phyloP scores from a whole-genome alignment of 1,140 invertebrate genomes.

The Megalopta genalis region DNA sequence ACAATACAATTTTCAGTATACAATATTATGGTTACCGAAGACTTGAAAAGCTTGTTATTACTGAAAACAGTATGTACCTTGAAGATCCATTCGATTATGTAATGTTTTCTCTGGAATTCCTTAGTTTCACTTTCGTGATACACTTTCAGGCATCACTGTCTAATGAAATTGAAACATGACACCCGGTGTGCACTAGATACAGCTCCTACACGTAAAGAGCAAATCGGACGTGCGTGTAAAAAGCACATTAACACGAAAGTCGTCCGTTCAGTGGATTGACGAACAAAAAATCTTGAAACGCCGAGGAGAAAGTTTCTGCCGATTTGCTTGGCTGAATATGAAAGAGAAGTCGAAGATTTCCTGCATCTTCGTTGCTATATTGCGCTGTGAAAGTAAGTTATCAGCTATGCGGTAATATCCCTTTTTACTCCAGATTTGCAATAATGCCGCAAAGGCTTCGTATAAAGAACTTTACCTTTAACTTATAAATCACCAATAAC shows the following conservation, averaged over 20 bases:
- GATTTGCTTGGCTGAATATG: constrained; percentile 13
- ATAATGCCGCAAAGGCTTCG: too few species aligned
- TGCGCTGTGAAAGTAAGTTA: neutral
- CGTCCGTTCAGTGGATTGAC: neutral
- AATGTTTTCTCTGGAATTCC: neutral
- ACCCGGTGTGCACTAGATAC: neutral
- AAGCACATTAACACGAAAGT: constrained; percentile 32
- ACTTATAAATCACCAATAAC: neutral
- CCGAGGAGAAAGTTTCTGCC: constrained; percentile 27
- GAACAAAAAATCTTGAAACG: constrained; percentile 21
- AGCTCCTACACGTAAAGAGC: neutral
- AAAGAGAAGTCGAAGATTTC: constrained; percentile 9
- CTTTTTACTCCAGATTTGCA: neutral
- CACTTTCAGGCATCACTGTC: neutral
- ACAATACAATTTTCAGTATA: too few species aligned
- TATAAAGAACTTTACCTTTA: neutral
- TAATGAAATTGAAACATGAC: neutral
- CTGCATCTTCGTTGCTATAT: neutral
- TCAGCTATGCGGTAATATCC: neutral
- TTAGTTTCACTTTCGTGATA: neutral
- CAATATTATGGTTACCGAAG: too few species aligned
- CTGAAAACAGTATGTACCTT: too few species aligned
- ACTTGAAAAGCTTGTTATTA: too few species aligned
- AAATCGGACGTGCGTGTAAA: neutral
- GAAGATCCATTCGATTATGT: neutral